These are phyloP conservation scores for Oryzias javanicus DNA, from an alignment of 2,113 vertebrate species.

Conservation along the genomic window DNA sequence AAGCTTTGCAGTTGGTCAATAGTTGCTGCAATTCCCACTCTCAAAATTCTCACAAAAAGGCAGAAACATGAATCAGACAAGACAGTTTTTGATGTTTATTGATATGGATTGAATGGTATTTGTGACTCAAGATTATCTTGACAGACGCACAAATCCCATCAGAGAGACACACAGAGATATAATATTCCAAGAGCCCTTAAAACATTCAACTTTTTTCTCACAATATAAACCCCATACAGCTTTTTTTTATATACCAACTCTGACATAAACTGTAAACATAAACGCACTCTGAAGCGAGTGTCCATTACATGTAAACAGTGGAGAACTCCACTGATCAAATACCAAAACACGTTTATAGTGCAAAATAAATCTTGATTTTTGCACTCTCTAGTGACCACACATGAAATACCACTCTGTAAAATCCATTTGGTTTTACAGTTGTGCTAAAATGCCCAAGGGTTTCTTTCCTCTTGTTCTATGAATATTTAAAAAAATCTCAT, in stretches of 20 bases:
- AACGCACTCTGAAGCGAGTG: conserved; percentile 30
- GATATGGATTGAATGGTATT: conserved; percentile 69
- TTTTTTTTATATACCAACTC: conserved; percentile 19
- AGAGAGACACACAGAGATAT: conserved; percentile 68
- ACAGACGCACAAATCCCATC: conserved; percentile 62
- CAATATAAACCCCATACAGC: conserved; percentile 41
- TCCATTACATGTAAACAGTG: conserved; percentile 42
- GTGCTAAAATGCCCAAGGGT: conserved; percentile 50
- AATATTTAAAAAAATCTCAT: conserved; percentile 24
- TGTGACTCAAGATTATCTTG: conserved; percentile 60
- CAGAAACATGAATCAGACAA: conserved; percentile 29
- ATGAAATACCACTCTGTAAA: conserved; percentile 50
- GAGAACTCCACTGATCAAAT: conserved; percentile 16
- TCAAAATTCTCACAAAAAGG: background rate
- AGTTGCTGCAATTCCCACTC: conserved; percentile 7
- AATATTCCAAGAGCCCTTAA: conserved; percentile 65
- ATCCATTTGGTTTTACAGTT: conserved; percentile 50
- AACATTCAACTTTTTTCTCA: conserved; percentile 48
- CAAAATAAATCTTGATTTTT: conserved; percentile 40
- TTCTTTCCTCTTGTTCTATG: conserved; percentile 11
- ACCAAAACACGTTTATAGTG: conserved; percentile 38
- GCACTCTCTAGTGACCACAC: conserved; percentile 59
- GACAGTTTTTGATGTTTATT: conserved; percentile 74
- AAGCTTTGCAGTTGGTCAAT: conserved; percentile 10
- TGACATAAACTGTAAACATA: conserved; percentile 67